Percentiles rank a stretch among this genome's conserved stretches.
phyloP scores from a whole-genome alignment of 2,113 vertebrate species.

The Collichthys lucidus region DNA sequence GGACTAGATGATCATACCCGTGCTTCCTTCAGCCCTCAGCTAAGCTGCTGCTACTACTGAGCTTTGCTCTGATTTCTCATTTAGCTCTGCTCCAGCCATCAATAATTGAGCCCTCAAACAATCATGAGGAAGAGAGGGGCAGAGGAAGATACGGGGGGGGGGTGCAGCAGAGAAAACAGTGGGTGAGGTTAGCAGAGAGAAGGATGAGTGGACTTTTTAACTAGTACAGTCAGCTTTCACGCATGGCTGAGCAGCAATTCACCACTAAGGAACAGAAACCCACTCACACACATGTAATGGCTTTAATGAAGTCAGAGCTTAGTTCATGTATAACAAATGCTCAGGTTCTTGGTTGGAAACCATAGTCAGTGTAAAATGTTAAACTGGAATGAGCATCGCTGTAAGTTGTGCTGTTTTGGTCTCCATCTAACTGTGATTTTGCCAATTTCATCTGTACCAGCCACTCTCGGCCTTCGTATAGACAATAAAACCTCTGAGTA shows the following conservation, averaged over 20 bases:
- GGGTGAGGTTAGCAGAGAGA: conserved; percentile 63
- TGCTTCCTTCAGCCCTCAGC: conserved; percentile 36
- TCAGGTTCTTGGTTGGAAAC: conserved; percentile 29
- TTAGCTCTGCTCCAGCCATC: conserved; percentile 73
- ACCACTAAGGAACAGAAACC: conserved; percentile 50
- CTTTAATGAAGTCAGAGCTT: conserved; percentile 67
- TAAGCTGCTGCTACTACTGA: conserved; percentile 20
- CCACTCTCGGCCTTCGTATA: neutral
- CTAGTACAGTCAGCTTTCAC: conserved; percentile 68
- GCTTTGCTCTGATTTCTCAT: conserved; percentile 77
- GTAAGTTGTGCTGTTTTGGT: conserved; percentile 27
- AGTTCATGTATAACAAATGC: conserved; percentile 38
- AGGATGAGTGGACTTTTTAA: conserved; percentile 63
- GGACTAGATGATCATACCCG: conserved; percentile 38
- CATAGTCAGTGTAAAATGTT: conserved; percentile 24
- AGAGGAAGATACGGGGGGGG: neutral
- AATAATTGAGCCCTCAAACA: conserved; percentile 81
- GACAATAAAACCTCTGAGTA: conserved; percentile 18
- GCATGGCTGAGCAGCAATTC: conserved; percentile 58
- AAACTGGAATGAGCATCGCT: conserved; percentile 32
- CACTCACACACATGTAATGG: conserved; percentile 44
- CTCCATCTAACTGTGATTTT: conserved; percentile 1
- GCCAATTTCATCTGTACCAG: neutral
- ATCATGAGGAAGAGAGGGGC: conserved; percentile 61
- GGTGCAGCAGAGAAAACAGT: conserved; percentile 46